Evolutionary conservation across 2,113 vertebrate species (phyloP).

Genomic region (Dolichallabes microphthalmus): DNA sequence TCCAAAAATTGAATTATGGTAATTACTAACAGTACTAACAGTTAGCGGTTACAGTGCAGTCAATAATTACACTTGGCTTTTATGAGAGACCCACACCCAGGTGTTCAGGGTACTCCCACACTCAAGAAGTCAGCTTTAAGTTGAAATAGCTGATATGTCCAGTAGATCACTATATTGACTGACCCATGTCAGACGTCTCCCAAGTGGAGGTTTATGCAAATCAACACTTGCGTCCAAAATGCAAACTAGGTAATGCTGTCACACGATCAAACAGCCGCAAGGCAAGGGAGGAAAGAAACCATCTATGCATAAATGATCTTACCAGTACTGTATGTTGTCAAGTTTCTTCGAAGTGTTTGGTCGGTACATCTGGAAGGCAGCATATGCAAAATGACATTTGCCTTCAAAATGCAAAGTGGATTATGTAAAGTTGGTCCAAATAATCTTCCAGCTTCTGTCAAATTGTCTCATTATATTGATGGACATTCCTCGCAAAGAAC

Average conservation of each 20-base stretch:
- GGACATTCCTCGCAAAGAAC: background rate
- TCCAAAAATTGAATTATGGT: background rate
- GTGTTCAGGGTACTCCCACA: background rate
- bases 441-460: slow-evolving; percentile 25
- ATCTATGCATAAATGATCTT: background rate
- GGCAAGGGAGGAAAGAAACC: background rate
- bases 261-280: background rate
- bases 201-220: background rate
- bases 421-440: slow-evolving; percentile 35
- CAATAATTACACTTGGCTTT: background rate
- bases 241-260: background rate
- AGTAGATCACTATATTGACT: background rate
- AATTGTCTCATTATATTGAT: slow-evolving; percentile 3
- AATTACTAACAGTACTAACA: background rate
- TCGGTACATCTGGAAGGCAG: slow-evolving; percentile 6
- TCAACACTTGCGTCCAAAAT: background rate
- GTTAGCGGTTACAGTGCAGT: background rate
- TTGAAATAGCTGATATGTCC: background rate
- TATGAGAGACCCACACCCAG: background rate
- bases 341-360: slow-evolving; percentile 9
- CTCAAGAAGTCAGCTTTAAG: background rate
- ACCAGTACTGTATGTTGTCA: background rate
- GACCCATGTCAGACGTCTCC: background rate
- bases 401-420: slow-evolving; percentile 31
- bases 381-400: slow-evolving; percentile 39